A percentile compares a stretch with the other conserved stretches of the same genome.
Conservation (phyloP, 2,888 invertebrate genomes). For the Trichogramma dendrolimi region DNA sequence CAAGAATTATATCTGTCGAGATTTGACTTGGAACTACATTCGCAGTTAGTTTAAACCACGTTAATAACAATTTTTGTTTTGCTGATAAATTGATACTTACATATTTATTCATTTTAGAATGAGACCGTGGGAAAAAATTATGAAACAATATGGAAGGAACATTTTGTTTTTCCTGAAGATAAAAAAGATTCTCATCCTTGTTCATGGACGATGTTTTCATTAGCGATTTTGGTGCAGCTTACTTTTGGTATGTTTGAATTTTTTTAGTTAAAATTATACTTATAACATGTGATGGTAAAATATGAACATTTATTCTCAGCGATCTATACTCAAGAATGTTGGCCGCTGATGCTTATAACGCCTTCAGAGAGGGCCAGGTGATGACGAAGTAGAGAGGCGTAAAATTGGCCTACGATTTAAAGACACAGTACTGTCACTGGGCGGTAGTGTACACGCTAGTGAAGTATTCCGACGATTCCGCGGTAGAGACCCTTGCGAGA, state of each 20-base stretch:
- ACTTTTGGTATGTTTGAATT: slow-evolving; percentile 59
- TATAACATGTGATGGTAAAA: slow-evolving; percentile 1
- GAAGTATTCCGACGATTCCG: slow-evolving; percentile 87
- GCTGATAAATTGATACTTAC: background rate
- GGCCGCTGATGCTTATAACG: slow-evolving; percentile 84
- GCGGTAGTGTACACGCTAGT: slow-evolving; percentile 75
- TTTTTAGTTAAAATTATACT: slow-evolving; percentile 5
- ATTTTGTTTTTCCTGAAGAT: slow-evolving; percentile 70
- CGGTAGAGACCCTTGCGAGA: slow-evolving; percentile 85
- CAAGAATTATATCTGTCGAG: slow-evolving; percentile 76
- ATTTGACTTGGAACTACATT: slow-evolving; percentile 78
- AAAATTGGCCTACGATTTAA: slow-evolving; percentile 69
- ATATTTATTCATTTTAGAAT: slow-evolving; percentile 49
- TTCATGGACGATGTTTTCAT: slow-evolving; percentile 79
- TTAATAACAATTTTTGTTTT: slow-evolving; percentile 16
- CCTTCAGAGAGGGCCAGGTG: slow-evolving; percentile 66
- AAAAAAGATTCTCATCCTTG: slow-evolving; percentile 81
- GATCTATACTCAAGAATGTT: slow-evolving; percentile 83
- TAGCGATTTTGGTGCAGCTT: slow-evolving; percentile 80
- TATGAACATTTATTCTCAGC: slow-evolving; percentile 57
- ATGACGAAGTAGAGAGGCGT: slow-evolving; percentile 56
- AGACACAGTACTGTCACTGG: slow-evolving; percentile 77
- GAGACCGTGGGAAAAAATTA: slow-evolving; percentile 79
- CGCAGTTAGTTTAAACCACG: slow-evolving; percentile 53
- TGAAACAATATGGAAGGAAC: slow-evolving; percentile 77